Evolutionary conservation across 2,888 invertebrate species (phyloP), one percentile per base, ranked within the genome.

Genomic region (Andrena camellia): DNA sequence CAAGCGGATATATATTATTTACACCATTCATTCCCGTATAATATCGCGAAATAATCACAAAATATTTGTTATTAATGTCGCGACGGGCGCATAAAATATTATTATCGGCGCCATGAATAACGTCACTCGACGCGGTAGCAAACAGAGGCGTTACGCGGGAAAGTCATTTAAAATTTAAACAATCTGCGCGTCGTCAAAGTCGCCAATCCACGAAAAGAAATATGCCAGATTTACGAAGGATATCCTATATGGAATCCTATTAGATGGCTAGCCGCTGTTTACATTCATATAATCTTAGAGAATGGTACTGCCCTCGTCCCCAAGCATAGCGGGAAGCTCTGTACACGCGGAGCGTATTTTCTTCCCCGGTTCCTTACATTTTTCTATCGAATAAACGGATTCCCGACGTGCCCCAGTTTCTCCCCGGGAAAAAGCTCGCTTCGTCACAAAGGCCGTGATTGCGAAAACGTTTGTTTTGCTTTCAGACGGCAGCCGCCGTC

Each of bases 401-500:
- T 86, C 84, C 75, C 78, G 26, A 42, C 52, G 64, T 59, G 78
- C 31, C 64, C 84, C 73, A 84, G 76, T 84, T 86, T 77, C 57
- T 59, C 84, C 29, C 50, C 26, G 50, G 74, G 66, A 54, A 78
- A 70, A 50, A 63, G 54, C 64, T 63, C 3, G 64, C 82, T 70
- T 68, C 79, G 75, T 81, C 80, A 87, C 86, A 90, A 90, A 90
- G 88, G 83, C 84, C 71, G 86, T 85, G 90, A 90, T 90, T 89
- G 89, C 89, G 78, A 78, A 85, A 85, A 85, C 86, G 83, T 89
- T 88, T 90, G 88, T 89, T 89, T 88, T 87, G 82, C 87, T 87
- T 78, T 82, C 81, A 72, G 78, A 87, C 84, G 85, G 86, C 84
- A 76, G 85, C 81, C 83, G 83, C 83, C 60, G 74, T 42, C 57